These are phyloP conservation scores for Drosophila hamatofila DNA, from an alignment of 2,888 invertebrate genomes.

Conservation along the genomic window DNA sequence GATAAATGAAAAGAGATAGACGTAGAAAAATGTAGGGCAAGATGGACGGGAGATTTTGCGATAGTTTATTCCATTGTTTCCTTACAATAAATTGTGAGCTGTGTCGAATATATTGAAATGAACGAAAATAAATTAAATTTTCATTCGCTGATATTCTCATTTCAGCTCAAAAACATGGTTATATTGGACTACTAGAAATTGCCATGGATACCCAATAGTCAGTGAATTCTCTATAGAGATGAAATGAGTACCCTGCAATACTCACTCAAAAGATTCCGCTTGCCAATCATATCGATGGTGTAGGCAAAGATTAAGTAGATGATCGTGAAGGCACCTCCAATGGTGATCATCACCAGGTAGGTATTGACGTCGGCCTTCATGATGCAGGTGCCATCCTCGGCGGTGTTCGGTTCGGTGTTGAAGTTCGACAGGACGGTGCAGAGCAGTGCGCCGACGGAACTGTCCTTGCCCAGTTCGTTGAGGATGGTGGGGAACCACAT, in stretches of 20 bases:
- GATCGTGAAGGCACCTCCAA: conserved; percentile 88
- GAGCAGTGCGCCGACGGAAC: conserved; percentile 81
- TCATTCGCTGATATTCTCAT: too few species aligned
- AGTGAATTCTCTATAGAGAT: too few species aligned
- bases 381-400: conserved; percentile 83
- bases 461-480: conserved; percentile 79
- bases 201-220: too few species aligned
- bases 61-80: background rate
- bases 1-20: background rate
- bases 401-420: background rate
- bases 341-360: conserved; percentile 89
- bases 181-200: too few species aligned
- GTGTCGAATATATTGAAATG: too few species aligned
- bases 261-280: conserved; percentile 87
- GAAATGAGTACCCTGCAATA: too few species aligned
- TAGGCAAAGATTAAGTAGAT: conserved; percentile 89
- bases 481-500: conserved; percentile 85
- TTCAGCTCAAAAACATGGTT: too few species aligned
- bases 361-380: conserved; percentile 87
- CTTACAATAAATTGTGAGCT: too few species aligned
- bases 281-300: conserved; percentile 87
- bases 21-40: background rate
- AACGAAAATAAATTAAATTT: too few species aligned
- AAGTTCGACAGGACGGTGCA: conserved; percentile 67
- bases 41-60: background rate